Percentiles rank a stretch among this genome's conserved stretches.
Evolutionary conservation across 2,113 vertebrate species (phyloP).

Genomic region (Hylia prasina): DNA sequence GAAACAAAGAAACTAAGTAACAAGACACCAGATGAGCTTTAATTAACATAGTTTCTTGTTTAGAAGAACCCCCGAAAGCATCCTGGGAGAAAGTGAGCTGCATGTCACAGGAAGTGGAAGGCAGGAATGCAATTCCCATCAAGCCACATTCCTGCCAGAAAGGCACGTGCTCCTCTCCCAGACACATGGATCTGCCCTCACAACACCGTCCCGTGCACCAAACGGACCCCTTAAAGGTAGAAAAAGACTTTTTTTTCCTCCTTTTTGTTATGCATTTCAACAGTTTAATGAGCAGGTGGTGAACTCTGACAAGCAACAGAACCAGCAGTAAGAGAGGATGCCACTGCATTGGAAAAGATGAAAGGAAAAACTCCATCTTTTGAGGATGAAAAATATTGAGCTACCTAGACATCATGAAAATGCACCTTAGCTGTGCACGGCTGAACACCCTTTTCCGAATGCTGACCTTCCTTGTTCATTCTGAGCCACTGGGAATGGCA

Average conservation of each 20-base stretch:
- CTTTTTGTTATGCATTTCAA: background rate
- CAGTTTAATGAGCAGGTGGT: no score
- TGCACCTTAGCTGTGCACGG: background rate
- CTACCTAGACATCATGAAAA: background rate
- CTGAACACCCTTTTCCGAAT: background rate
- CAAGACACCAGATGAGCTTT: background rate
- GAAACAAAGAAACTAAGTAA: background rate
- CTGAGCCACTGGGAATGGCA: background rate
- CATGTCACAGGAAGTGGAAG: background rate
- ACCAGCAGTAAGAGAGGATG: background rate
- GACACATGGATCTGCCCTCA: background rate
- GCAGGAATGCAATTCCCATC: background rate
- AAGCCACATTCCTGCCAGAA: background rate
- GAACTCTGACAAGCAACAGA: background rate
- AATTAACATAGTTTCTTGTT: background rate
- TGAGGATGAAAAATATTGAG: background rate
- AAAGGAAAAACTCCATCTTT: background rate
- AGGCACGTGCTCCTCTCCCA: background rate
- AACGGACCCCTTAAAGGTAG: background rate
- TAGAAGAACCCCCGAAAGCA: background rate
- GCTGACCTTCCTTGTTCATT: background rate
- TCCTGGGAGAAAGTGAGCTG: background rate
- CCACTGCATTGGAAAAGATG: background rate
- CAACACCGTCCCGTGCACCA: background rate
- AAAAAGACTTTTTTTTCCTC: fast-evolving